Conservation (phyloP, 1,140 invertebrate genomes). For the Solen grandis region DNA sequence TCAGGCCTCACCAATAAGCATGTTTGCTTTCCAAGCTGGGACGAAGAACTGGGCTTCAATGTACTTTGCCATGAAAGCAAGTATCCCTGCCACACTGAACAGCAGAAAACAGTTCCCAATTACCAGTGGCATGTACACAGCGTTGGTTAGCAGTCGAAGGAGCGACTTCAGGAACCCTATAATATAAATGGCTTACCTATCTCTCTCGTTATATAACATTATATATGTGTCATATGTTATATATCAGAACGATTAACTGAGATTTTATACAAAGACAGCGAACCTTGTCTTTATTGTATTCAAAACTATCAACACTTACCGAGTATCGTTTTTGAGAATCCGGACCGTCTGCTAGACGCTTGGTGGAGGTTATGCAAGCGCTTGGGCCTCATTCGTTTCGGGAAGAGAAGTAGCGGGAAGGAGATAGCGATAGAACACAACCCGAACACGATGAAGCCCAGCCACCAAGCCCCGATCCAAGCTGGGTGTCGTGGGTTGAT, state of each 20-base stretch:
- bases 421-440: slow-evolving; percentile 89
- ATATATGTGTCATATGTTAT: neutral
- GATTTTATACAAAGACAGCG: neutral
- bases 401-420: slow-evolving; percentile 93
- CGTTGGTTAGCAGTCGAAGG: slow-evolving; percentile 91
- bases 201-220: neutral
- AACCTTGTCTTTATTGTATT: neutral
- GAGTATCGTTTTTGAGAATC: neutral
- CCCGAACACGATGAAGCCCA: slow-evolving; percentile 92
- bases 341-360: slow-evolving; percentile 9
- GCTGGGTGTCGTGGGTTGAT: slow-evolving; percentile 65
- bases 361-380: too few species aligned
- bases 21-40: slow-evolving; percentile 64
- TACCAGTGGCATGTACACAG: slow-evolving; percentile 93
- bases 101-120: slow-evolving; percentile 92
- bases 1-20: slow-evolving; percentile 64
- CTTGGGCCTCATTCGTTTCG: slow-evolving; percentile 81
- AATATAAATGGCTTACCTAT: too few species aligned
- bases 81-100: slow-evolving; percentile 53
- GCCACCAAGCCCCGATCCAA: slow-evolving; percentile 98
- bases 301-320: neutral
- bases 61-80: slow-evolving; percentile 63
- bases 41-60: slow-evolving; percentile 65
- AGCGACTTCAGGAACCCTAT: slow-evolving; percentile 84
- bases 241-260: neutral